These are phyloP conservation scores for Platynereis dumerilii DNA, from an alignment of 2,888 invertebrate genomes.

Conservation along the genomic window DNA sequence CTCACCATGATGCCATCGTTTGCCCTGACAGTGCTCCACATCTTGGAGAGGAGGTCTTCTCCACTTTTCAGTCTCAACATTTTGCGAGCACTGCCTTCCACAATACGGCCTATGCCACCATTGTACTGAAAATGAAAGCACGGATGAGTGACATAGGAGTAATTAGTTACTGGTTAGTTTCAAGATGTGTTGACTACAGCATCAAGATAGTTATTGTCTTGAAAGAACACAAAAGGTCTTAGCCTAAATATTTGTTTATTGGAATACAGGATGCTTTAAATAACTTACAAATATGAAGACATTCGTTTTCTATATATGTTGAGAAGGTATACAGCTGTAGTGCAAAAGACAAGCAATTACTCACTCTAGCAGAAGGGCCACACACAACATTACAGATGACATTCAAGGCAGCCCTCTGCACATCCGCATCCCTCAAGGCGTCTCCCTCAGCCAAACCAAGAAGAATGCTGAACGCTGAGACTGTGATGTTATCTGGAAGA, in stretches of 20 bases:
- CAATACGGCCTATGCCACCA: slow-evolving; percentile 53
- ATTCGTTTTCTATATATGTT: too few species aligned
- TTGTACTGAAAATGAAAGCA: slow-evolving; percentile 1
- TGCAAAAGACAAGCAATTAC: too few species aligned
- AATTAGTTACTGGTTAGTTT: too few species aligned
- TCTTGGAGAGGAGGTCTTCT: slow-evolving; percentile 87
- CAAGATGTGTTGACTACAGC: too few species aligned
- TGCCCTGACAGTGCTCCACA: slow-evolving; percentile 92
- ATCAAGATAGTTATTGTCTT: too few species aligned
- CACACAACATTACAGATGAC: slow-evolving; percentile 94
- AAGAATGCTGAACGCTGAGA: slow-evolving; percentile 72
- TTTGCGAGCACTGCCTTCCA: slow-evolving; percentile 52
- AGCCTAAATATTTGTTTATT: too few species aligned
- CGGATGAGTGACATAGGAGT: too few species aligned
- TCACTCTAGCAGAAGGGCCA: slow-evolving; percentile 83
- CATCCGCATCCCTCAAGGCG: slow-evolving; percentile 87
- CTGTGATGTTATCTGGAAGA: slow-evolving; percentile 69
- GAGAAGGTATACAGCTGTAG: too few species aligned
- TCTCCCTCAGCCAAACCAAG: slow-evolving; percentile 89
- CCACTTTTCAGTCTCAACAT: slow-evolving; percentile 49
- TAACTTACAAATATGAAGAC: too few species aligned
- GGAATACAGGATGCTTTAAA: too few species aligned
- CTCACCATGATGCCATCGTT: slow-evolving; percentile 95
- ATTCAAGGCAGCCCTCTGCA: slow-evolving; percentile 87
- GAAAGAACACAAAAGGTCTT: too few species aligned